phyloP scores from a whole-genome alignment of 2,113 vertebrate genomes.

The Anoplopoma fimbria region DNA sequence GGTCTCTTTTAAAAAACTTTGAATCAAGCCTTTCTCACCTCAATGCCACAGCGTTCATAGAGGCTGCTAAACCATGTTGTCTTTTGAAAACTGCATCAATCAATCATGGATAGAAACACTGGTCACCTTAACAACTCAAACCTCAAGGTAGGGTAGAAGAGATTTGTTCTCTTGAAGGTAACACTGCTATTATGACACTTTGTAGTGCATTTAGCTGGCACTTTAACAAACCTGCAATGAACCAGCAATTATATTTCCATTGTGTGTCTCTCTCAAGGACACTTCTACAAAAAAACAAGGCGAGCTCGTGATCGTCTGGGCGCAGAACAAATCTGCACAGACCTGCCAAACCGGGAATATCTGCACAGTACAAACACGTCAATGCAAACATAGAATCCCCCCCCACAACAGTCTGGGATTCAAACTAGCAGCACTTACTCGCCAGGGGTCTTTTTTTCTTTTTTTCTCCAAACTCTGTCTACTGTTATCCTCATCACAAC shows the following conservation, averaged over 20 bases:
- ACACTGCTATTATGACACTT: not conserved
- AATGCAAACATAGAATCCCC: not conserved
- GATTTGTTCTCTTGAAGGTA: not conserved
- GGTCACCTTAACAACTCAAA: not conserved
- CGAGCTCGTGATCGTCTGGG: not conserved
- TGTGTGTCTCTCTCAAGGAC: not conserved
- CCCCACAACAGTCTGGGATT: not conserved
- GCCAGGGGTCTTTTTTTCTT: not conserved
- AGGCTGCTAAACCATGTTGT: not conserved
- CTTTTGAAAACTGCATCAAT: not conserved
- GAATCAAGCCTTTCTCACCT: constrained; percentile 11
- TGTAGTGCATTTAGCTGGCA: not conserved
- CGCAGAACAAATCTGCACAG: not conserved
- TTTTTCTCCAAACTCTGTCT: constrained; percentile 1
- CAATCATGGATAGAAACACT: not conserved
- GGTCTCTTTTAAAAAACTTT: constrained; percentile 8
- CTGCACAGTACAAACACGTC: not conserved
- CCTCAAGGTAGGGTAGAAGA: not conserved
- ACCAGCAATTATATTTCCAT: not conserved
- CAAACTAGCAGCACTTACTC: not conserved
- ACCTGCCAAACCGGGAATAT: not conserved
- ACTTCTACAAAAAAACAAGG: not conserved
- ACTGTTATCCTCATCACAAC: constrained; percentile 24
- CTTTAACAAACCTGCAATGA: not conserved
- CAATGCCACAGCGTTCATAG: not conserved